Evolutionary conservation across 2,888 invertebrate genomes (phyloP), one percentile per base, ranked within the genome.

Genomic region (Plagodis dolabraria): DNA sequence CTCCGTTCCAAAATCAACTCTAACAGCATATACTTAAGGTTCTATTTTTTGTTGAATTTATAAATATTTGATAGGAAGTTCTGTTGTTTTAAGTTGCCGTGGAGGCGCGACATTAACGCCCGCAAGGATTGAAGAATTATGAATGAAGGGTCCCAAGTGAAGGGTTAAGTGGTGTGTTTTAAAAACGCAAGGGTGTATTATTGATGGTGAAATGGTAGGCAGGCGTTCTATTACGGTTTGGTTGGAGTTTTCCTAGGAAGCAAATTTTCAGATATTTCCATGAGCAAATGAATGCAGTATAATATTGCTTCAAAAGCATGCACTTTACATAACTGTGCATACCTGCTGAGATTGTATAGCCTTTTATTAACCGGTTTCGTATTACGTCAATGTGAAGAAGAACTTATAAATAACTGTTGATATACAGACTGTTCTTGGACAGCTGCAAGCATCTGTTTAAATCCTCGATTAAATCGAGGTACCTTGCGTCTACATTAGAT

Each of bases 41-140:
- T 57, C 6, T 63, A 42, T 70, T 76, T 82, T 36, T 42, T 22
- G 22, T 22, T 22, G n/a, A 22, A 22, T 62, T 48, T 47, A 6
- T 40, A 7, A 49, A 61, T 54, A 9, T 42, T 61, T 70, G 76
- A 75, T 77, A 79, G 84, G 79, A 78, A 80, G 82, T 80, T 77
- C 75, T 84, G 85, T 87, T 87, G 84, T 84, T 82, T 74, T 78
- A 82, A 85, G 83, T 83, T 82, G 84, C 76, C 75, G 79, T 78
- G 78, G 82, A 92, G 92, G 92, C 92, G 92, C 91, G 89, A 92
- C 89, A 89, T 90, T 92, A 82, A 80, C 91, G 87, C 91, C 89
- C 83, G 82, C 70, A 71, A 82, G 87, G 85, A 83, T 85, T 84
- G 83, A 82, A 72, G 87, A 90, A 89, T 90, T 85, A 89, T 88